Evolutionary conservation across 1,140 invertebrate genomes (phyloP), one percentile per base, ranked within the genome.

Genomic region (Phortica variegata): DNA sequence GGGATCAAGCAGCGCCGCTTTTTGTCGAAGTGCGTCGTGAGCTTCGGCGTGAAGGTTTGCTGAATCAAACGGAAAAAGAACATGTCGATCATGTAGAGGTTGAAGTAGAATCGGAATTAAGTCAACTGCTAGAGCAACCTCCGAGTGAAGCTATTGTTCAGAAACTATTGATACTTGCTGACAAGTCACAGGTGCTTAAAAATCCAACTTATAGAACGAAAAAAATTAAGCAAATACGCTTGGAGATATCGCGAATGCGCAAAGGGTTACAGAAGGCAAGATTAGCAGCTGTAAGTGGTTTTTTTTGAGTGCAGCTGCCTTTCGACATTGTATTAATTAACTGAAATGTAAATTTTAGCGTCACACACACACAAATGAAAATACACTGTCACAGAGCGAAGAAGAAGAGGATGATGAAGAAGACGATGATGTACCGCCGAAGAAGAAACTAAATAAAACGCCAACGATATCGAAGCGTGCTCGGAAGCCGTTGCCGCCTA

Each of bases 21-120:
- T 87, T 96, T 58, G 84, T 88, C 16, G 83, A 89, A 66, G 85
- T 87, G 3, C 81, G 85, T 3, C 85, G 87, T 58, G 88, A 90
- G 51, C 76, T 91, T 3, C 85, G 89, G 47, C 76, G 80, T 9
- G 83, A 86, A 21, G 88, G 86, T 5, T 56, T 75, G 19, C 55
- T 74, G 58, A 66, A 76, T 58, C 56, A 60, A 5, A 46, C 48
- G 20, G 57, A 63, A 18, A 56, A 56, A 12, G 76, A 79, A 32
- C 60, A 60, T 19, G 52, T 59, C 17, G 80, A 80, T 49, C 68
- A 77, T 45, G 61, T 80, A 13, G 75, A 77, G 42, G 51, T 61
- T 12, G 80, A 82, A 54, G 78, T 82, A 42, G 81, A 82, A 48
- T 75, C 73, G 23, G 79, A 82, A 56, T 52, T 80, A 19, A 76